Evolutionary conservation across 2,797 vertebrate species (phyloP).

Genomic region (Sebastes nivosus): DNA sequence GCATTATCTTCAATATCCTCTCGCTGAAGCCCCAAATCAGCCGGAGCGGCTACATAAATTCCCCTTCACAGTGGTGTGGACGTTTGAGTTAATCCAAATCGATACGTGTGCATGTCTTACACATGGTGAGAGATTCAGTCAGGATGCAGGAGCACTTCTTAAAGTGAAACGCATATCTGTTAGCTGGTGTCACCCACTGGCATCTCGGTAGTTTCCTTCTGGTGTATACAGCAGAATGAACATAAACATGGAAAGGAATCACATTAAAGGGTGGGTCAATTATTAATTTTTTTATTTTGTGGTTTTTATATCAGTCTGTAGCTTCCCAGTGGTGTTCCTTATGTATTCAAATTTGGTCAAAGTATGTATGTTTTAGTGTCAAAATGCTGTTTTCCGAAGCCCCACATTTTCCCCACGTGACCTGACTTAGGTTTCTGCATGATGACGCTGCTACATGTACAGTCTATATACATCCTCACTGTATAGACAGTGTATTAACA

Average conservation of each 20-base stretch:
- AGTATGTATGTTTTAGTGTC: no score
- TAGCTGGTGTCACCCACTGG: neutral
- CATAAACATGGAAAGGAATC: neutral
- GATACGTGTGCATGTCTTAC: slow-evolving; percentile 1
- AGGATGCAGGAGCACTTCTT: neutral
- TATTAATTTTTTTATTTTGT: fast-evolving
- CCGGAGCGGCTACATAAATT: slow-evolving; percentile 12
- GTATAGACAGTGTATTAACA: no score
- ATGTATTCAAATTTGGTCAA: no score
- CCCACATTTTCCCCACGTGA: no score
- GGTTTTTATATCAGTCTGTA: no score
- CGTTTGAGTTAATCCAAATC: slow-evolving; percentile 26
- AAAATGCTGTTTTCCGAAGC: no score
- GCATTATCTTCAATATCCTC: slow-evolving; percentile 36
- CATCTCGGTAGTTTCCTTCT: neutral
- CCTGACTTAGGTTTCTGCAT: neutral
- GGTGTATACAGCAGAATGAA: neutral
- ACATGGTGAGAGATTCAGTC: slow-evolving; percentile 2
- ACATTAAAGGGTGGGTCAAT: no score
- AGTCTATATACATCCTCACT: neutral
- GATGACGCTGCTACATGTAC: no score
- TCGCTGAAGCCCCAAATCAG: slow-evolving; percentile 19
- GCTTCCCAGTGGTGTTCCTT: no score
- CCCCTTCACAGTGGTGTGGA: neutral
- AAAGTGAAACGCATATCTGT: neutral